phyloP scores from a whole-genome alignment of 2,113 vertebrate genomes.

The Cryptotis parvus region DNA sequence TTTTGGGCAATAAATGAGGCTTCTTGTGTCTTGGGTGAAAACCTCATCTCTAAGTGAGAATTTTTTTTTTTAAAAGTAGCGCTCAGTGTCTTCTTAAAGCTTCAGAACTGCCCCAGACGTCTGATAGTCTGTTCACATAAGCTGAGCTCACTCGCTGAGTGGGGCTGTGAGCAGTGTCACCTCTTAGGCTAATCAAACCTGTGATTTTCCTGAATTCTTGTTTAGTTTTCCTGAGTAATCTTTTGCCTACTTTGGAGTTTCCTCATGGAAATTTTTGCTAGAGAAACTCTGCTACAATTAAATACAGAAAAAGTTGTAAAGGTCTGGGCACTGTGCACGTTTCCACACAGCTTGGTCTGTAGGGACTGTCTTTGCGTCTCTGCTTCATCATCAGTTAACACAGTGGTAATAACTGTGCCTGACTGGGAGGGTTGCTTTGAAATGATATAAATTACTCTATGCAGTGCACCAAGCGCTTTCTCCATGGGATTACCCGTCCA shows the following conservation, averaged over 20 bases:
- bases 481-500: background rate
- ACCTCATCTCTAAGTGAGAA: background rate
- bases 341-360: background rate
- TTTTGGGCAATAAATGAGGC: background rate
- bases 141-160: too few relatives aligned
- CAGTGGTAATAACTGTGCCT: background rate
- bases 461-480: background rate
- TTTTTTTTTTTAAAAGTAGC: background rate
- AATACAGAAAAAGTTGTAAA: background rate
- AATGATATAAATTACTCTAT: background rate
- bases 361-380: background rate
- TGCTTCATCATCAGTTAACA: background rate
- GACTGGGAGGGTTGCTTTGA: accelerated
- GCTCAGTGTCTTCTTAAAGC: background rate
- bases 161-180: background rate
- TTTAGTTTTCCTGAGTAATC: background rate
- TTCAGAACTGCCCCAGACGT: background rate
- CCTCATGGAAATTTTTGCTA: background rate
- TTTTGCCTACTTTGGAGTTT: background rate
- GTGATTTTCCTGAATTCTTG: background rate
- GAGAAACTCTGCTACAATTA: background rate
- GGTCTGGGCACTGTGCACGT: background rate
- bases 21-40: background rate
- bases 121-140: background rate
- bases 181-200: background rate